Evolutionary conservation across 2,113 vertebrate species (phyloP).

Genomic region (Arizona elegans): DNA sequence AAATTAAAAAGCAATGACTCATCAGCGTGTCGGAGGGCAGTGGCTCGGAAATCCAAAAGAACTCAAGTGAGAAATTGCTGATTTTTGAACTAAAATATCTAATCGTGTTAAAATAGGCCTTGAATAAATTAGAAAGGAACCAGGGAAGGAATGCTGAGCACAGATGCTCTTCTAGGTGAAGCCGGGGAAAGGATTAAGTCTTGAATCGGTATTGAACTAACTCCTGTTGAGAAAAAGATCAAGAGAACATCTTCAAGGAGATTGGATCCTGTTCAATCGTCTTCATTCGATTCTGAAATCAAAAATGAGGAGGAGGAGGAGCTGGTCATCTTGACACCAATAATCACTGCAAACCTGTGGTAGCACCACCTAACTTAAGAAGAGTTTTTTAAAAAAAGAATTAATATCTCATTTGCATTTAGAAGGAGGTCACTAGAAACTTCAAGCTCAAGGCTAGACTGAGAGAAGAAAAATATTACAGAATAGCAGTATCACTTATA

Average conservation of each 20-base stretch:
- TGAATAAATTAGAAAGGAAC: not conserved
- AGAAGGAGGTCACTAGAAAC: not conserved
- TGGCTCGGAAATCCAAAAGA: not conserved
- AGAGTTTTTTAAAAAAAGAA: not conserved
- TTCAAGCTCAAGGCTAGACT: not conserved
- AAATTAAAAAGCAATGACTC: not conserved
- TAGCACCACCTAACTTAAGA: not conserved
- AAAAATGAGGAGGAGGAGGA: not conserved
- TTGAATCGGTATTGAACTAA: not conserved
- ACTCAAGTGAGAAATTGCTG: constrained; percentile 10
- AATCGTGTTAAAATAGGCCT: not conserved
- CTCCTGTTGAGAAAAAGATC: not conserved
- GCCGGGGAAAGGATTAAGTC: not conserved
- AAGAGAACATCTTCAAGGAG: not conserved
- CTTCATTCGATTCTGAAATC: not conserved
- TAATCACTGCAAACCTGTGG: not conserved
- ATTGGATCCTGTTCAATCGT: not conserved
- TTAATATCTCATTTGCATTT: not conserved
- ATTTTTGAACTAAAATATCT: not conserved
- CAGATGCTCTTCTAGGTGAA: not conserved
- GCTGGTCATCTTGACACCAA: not conserved
- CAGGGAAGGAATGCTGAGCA: not conserved
- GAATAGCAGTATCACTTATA: not conserved
- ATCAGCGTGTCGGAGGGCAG: not conserved
- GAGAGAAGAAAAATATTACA: not conserved